Conservation (phyloP, 1,140 invertebrate genomes). For the Lordiphosa mommai region DNA sequence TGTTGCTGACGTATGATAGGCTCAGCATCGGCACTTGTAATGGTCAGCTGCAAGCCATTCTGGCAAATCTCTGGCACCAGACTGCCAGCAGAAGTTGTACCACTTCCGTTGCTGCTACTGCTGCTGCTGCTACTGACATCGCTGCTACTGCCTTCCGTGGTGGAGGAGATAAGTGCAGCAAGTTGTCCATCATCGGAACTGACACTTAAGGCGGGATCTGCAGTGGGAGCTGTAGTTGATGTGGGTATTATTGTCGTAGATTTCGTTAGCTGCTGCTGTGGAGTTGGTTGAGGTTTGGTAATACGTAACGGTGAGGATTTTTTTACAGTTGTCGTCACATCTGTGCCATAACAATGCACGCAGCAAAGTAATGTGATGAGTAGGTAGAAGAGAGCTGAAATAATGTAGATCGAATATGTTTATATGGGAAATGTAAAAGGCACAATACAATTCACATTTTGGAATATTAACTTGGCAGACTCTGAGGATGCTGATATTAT, state of each 20-base stretch:
- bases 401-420: not conserved
- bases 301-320: slow-evolving; percentile 48
- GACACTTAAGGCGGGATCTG: not conserved
- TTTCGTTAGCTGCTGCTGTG: slow-evolving; percentile 18
- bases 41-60: slow-evolving; percentile 49
- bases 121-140: slow-evolving; percentile 10
- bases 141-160: slow-evolving; percentile 31
- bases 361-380: slow-evolving; percentile 25
- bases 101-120: slow-evolving; percentile 1
- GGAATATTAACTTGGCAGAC: too few species aligned
- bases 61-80: slow-evolving; percentile 62
- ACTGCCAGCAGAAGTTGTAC: slow-evolving; percentile 30
- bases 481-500: too few species aligned
- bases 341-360: slow-evolving; percentile 19
- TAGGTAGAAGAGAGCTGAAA: slow-evolving; percentile 27
- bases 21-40: slow-evolving; percentile 39
- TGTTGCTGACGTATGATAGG: slow-evolving; percentile 38
- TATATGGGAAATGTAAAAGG: too few species aligned
- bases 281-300: slow-evolving; percentile 57
- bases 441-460: too few species aligned
- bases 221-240: slow-evolving; percentile 20
- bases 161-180: slow-evolving; percentile 47
- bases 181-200: slow-evolving; percentile 29
- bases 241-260: slow-evolving; percentile 25
- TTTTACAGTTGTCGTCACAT: slow-evolving; percentile 28